Percentiles rank a stretch among this genome's conserved stretches.
phyloP scores from a whole-genome alignment of 64 coral and sea anemone species.

The Anthopleura sola region DNA sequence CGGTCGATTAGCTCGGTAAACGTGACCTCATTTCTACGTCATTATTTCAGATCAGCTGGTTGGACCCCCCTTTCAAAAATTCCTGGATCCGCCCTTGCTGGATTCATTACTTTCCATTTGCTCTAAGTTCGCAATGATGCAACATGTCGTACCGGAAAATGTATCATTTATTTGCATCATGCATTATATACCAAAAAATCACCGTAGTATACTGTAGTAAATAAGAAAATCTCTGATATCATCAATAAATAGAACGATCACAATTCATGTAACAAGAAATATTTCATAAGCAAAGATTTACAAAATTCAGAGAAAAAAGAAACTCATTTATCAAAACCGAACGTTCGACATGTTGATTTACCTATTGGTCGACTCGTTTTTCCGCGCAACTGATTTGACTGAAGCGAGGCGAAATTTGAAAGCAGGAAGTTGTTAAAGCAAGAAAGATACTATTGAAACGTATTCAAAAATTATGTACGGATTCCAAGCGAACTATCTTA shows the following conservation, averaged over 20 bases:
- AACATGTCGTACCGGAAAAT: neutral
- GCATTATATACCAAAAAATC: neutral
- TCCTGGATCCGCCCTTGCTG: too few relatives aligned
- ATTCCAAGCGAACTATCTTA: too few relatives aligned
- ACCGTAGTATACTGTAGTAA: neutral
- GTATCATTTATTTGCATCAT: neutral
- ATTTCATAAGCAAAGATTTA: neutral
- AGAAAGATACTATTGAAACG: too few relatives aligned
- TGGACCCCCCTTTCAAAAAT: too few relatives aligned
- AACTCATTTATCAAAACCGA: neutral
- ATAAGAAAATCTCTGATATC: neutral
- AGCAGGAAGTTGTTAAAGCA: neutral
- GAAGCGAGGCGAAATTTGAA: neutral
- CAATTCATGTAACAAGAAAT: neutral
- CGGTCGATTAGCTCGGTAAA: too few relatives aligned
- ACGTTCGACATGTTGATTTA: neutral
- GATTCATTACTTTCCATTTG: too few relatives aligned
- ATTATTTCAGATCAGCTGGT: too few relatives aligned
- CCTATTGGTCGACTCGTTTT: neutral
- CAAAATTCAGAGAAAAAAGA: neutral
- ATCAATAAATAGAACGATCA: neutral
- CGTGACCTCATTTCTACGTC: too few relatives aligned
- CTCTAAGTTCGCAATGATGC: too few relatives aligned
- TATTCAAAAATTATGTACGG: too few relatives aligned
- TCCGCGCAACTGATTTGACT: neutral